Conservation (phyloP, 1,140 invertebrate species). For the Spodoptera frugiperda region DNA sequence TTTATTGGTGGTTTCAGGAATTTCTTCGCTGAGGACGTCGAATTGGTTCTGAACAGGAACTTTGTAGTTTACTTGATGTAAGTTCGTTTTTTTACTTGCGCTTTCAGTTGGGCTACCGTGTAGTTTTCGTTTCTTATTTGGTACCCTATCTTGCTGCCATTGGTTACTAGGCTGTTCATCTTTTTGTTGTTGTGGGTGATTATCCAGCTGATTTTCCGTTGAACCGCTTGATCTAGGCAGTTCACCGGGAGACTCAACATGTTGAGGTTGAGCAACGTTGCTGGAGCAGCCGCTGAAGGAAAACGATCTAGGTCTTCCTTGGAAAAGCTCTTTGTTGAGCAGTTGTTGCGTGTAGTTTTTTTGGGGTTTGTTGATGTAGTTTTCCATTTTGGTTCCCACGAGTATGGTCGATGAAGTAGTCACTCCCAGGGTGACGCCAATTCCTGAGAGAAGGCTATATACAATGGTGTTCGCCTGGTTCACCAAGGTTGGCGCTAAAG, state of each 20-base stretch:
- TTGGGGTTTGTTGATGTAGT: not conserved
- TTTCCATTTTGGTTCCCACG: conserved; percentile 17
- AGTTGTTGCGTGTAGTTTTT: conserved; percentile 10
- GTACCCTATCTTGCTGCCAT: conserved; percentile 16
- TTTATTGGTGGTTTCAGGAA: not conserved
- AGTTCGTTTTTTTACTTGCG: not conserved
- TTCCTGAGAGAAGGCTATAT: conserved; percentile 6
- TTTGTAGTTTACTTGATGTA: not conserved
- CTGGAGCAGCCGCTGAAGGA: conserved; percentile 2
- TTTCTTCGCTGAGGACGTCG: not conserved
- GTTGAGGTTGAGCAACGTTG: not conserved
- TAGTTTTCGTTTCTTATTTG: conserved; percentile 1
- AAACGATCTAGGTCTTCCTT: conserved; percentile 3
- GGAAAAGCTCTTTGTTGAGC: not conserved
- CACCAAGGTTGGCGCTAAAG: conserved; percentile 7
- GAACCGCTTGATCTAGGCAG: too few species aligned
- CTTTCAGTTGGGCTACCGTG: not conserved
- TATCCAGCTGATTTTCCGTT: too few species aligned
- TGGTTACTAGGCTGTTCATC: not conserved
- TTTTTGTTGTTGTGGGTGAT: not conserved
- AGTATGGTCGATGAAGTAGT: conserved; percentile 18
- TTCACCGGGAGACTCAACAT: too few species aligned
- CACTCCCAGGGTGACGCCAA: conserved; percentile 25
- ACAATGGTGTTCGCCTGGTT: conserved; percentile 22
- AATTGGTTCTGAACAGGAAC: conserved; percentile 2